Evolutionary conservation across 2,797 vertebrate genomes (phyloP), one percentile per base, ranked within the genome.

Genomic region (Typhlichthys subterraneus): DNA sequence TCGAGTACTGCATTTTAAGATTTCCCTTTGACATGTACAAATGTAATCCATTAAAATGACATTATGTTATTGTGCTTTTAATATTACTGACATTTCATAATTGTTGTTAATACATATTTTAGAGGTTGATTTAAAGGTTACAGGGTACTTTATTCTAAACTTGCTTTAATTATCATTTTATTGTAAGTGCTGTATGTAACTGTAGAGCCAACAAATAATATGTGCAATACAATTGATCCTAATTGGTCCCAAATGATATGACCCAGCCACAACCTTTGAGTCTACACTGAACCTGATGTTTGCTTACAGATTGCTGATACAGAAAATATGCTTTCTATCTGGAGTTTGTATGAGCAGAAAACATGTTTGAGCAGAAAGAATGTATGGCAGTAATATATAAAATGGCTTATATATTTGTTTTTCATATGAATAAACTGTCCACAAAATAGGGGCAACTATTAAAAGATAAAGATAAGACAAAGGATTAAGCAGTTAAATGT

Each of bases 1-100:
- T 53, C 66, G 59, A 50, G 31, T 29, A 23, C 55, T 65, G 65
- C 56, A 51, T 59, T 61, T 45, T 61, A 61, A 52, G 46, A 38
- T 38, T 38, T 38, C 8, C 33, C 46, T 52, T 6, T 0, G 33
- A 61, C 73, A 64, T 64, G 64, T 73, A 65, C 67, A 75, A 65
- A 79, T 13, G 53, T 52, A 53, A 57, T 61, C 67, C 59, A 63
- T 72, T 63, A 19, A 75, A 15, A 63, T 57, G 70, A 59, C 23
- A 23, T 46, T 42, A 54, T 54, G 46, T 65, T 73, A 68, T 84
- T 89, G 85, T 89, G 86, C 85, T 87, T 86, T 83, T 12, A n/a
- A 5, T 10, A 12, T 55, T 65, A 56, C 31, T 38, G 64, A 68
- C 62, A 12, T 45, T 66, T 62, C n/a, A 8, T 67, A 63, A 68